Conservation (phyloP, 2,797 vertebrate genomes). For the Emys orbicularis region DNA sequence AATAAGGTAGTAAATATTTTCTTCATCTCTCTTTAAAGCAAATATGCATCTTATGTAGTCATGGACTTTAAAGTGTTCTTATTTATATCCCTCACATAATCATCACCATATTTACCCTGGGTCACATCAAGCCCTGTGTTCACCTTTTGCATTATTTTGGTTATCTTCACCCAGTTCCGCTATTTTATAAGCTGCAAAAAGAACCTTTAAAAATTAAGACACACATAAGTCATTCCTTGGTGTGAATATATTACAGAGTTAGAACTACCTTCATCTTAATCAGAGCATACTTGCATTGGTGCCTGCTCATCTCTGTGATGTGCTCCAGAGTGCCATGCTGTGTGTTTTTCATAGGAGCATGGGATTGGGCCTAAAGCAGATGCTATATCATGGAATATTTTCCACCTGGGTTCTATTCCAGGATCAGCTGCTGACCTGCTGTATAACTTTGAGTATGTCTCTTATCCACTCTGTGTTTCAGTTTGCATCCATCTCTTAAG, state of each 20-base stretch:
- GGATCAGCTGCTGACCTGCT: background rate
- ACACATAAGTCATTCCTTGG: background rate
- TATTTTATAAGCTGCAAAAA: conserved; percentile 33
- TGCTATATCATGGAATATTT: background rate
- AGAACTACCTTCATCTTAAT: background rate
- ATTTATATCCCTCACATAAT: conserved; percentile 53
- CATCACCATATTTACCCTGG: conserved; percentile 52
- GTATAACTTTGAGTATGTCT: background rate
- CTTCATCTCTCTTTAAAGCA: conserved; percentile 77
- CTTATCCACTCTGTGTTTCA: background rate
- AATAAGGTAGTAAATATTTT: conserved; percentile 78
- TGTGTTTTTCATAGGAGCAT: background rate
- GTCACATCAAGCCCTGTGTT: conserved; percentile 47
- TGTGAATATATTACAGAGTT: background rate
- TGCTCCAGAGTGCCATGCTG: background rate
- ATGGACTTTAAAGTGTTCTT: conserved; percentile 21
- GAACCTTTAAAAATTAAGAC: conserved; percentile 8
- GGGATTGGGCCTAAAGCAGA: background rate
- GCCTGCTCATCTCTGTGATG: background rate
- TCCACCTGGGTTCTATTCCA: background rate
- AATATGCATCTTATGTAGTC: conserved; percentile 52
- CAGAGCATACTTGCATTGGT: fast-evolving
- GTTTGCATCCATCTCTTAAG: background rate
- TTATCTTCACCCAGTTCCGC: conserved; percentile 13
- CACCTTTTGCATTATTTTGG: conserved; percentile 21